Evolutionary conservation across 92 coral and sea anemone species (phyloP).

Genomic region (Parazoanthus darwini): DNA sequence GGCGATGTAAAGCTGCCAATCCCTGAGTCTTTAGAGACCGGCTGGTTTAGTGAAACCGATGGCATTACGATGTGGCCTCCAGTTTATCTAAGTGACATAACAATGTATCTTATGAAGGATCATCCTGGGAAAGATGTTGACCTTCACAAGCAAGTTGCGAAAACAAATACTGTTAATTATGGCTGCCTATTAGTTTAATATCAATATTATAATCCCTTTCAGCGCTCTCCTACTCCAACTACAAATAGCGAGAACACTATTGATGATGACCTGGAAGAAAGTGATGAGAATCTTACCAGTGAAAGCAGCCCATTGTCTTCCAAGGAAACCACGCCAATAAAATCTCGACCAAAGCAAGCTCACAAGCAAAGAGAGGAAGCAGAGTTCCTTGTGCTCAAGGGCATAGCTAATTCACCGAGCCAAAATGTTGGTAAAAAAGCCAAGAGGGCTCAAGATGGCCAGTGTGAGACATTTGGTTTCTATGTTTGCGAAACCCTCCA

Average conservation of each 20-base stretch:
- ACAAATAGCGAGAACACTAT: constrained; percentile 9
- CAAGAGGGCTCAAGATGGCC: constrained; percentile 25
- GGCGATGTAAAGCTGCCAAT: no score
- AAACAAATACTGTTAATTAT: neutral
- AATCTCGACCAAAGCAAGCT: constrained; percentile 36
- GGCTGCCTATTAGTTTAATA: constrained; percentile 23
- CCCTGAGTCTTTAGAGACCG: no score
- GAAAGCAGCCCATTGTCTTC: constrained; percentile 18
- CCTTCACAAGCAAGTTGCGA: no score
- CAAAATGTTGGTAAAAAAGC: no score
- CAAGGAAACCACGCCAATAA: constrained; percentile 20
- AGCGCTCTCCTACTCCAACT: constrained; percentile 28
- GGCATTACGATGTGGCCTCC: no score
- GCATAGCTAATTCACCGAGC: constrained; percentile 9
- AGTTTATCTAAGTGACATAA: no score
- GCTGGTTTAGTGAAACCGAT: no score
- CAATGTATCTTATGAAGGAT: no score
- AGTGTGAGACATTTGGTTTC: constrained; percentile 32
- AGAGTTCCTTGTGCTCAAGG: constrained; percentile 40
- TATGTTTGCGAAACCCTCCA: constrained; percentile 29
- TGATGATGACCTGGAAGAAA: neutral
- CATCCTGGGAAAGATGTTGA: no score
- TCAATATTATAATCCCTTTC: constrained; percentile 19
- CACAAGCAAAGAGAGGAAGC: constrained; percentile 37
- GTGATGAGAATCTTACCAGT: constrained; percentile 5